Evolutionary conservation across 2,113 vertebrate genomes (phyloP).

Genomic region (Lepus europaeus): DNA sequence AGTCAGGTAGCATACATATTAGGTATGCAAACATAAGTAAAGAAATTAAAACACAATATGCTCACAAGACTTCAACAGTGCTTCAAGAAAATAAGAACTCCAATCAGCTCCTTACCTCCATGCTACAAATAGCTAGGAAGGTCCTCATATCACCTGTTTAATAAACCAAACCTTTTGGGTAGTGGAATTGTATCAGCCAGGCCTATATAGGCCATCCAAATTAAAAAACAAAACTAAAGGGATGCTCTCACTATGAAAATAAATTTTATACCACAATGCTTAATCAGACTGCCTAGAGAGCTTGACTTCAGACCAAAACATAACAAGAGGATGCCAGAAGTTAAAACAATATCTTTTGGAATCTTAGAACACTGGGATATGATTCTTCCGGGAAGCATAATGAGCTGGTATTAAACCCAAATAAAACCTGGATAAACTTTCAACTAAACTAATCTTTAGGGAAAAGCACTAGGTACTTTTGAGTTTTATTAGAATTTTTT

Average conservation of each 20-base stretch:
- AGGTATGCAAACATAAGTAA: slow-evolving; percentile 40
- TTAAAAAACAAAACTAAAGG: slow-evolving; percentile 56
- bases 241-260: slow-evolving; percentile 54
- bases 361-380: slow-evolving; percentile 32
- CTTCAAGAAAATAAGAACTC: slow-evolving; percentile 34
- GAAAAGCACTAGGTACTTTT: slow-evolving; percentile 38
- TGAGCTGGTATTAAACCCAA: slow-evolving; percentile 24
- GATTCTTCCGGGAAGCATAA: slow-evolving; percentile 46
- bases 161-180: slow-evolving; percentile 20
- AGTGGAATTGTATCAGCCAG: slow-evolving; percentile 45
- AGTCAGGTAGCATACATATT: slow-evolving; percentile 6
- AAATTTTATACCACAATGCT: not conserved
- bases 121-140: slow-evolving; percentile 37
- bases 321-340: not conserved
- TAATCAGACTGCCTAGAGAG: not conserved
- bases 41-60: slow-evolving; percentile 45
- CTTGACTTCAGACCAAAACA: slow-evolving; percentile 38
- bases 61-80: slow-evolving; percentile 60
- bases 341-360: slow-evolving; percentile 48
- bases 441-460: not conserved
- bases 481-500: not conserved
- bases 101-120: slow-evolving; percentile 16
- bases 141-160: slow-evolving; percentile 43
- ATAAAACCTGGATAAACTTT: slow-evolving; percentile 58
- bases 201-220: slow-evolving; percentile 40